Evolutionary conservation across 2,797 vertebrate species (phyloP), one percentile per base, ranked within the genome.

Genomic region (Huso huso): DNA sequence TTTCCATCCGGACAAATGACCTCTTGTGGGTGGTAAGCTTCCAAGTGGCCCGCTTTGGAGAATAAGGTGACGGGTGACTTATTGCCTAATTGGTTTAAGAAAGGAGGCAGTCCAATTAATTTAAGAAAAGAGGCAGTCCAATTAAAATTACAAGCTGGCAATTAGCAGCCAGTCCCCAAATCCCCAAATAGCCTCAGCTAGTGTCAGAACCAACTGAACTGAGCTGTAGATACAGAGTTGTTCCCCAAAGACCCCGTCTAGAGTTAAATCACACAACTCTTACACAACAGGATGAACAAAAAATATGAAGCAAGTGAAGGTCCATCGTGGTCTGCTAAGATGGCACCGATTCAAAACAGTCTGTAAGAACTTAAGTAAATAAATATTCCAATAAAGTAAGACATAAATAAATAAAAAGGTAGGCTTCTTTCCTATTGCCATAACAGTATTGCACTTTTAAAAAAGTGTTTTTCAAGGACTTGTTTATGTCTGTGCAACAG

Each of bases 111-210:
- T 84, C 82, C 87, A 88, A 48, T 12, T 55, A 68, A 52, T 49
- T 37, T 63, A 70, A 49, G 60, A 83, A 87, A 86, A 79, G 84
- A 90, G 82, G 84, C 81, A 81, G 85, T 83, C 91, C 93, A 95
- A 95, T 98, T 96, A 95, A 96, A 93, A 93, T 94, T 89, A 94
- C 92, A 94, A 93, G 91, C 89, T 89, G 85, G 90, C 91, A 95
- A 95, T 97, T 97, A 96, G 90, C 89, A 91, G 80, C 84, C 88
- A 86, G 84, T 84, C 86, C 88, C 84, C 84, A 83, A 93, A 93
- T 94, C 92, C 94, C 94, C 86, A 83, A 91, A 91, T 89, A 92
- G 87, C 82, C 82, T 78, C 5, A 37, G 83, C 88, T 93, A 91
- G 92, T 92, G 89, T 92, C 84, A 76, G 66, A 84, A 89, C 91